Conservation (phyloP, 2,797 vertebrate genomes). For the Cyprinella venusta region DNA sequence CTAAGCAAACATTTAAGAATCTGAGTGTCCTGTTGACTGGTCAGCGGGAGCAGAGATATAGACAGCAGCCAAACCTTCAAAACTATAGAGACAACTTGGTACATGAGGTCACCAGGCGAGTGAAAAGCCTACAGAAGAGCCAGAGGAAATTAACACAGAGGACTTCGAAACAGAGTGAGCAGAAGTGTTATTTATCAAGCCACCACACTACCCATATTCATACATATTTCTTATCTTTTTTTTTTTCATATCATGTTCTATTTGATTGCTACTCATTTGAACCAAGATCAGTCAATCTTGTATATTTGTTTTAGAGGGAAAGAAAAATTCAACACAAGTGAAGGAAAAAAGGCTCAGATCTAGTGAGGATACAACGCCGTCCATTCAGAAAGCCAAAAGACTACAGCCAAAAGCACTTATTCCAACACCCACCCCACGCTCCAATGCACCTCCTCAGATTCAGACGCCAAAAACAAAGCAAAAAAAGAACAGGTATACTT, state of each 20-base stretch:
- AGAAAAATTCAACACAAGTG: constrained; percentile 45
- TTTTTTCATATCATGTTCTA: constrained; percentile 3
- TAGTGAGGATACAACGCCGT: constrained; percentile 10
- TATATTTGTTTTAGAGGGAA: constrained; percentile 63
- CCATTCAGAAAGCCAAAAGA: not conserved
- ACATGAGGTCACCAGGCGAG: constrained; percentile 57
- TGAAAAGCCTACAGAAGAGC: constrained; percentile 51
- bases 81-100: constrained; percentile 61
- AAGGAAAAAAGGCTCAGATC: constrained; percentile 50
- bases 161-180: constrained; percentile 33
- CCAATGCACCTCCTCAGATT: constrained; percentile 33
- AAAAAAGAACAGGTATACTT: constrained; percentile 57
- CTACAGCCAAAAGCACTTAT: constrained; percentile 40
- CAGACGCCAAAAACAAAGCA: constrained; percentile 27
- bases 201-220: not conserved
- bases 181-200: constrained; percentile 17
- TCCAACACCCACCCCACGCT: constrained; percentile 48
- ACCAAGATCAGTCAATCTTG: constrained; percentile 14
- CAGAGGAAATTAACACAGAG: constrained; percentile 3
- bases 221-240: not conserved
- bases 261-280: constrained; percentile 12
- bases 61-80: constrained; percentile 63
- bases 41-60: constrained; percentile 67
- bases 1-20: constrained; percentile 60
- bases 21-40: constrained; percentile 62